phyloP scores from a whole-genome alignment of 2,888 invertebrate genomes.

The Apoderus coryli region DNA sequence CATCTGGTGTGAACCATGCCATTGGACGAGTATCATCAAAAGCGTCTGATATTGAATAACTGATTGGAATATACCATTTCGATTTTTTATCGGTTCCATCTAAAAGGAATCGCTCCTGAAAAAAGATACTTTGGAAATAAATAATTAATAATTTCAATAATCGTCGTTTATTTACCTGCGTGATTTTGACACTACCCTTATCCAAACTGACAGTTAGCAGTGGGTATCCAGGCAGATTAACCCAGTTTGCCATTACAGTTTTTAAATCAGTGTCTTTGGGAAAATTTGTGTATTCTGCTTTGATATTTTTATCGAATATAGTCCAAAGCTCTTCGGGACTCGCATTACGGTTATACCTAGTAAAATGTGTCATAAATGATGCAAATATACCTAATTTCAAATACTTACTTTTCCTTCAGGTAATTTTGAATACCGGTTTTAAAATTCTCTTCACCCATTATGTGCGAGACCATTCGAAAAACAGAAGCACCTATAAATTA shows the following conservation, averaged over 20 bases:
- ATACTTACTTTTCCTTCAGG: conserved; percentile 7
- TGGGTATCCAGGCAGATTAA: conserved; percentile 17
- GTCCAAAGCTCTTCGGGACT: conserved; percentile 14
- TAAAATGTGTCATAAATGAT: conserved; percentile 5
- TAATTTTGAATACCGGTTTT: conserved; percentile 13
- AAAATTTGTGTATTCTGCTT: conserved; percentile 18
- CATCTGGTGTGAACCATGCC: conserved; percentile 33
- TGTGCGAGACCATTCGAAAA: conserved; percentile 13
- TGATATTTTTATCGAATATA: conserved; percentile 22
- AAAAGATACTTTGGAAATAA: too few species aligned
- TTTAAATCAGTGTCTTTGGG: conserved; percentile 10
- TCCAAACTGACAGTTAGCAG: conserved; percentile 22
- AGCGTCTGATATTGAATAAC: conserved; percentile 30
- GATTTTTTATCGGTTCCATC: conserved; percentile 6
- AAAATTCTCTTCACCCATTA: conserved; percentile 12
- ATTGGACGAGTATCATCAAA: conserved; percentile 36
- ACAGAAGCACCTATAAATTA: conserved; percentile 14
- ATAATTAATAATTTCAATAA: too few species aligned
- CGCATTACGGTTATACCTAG: too few species aligned
- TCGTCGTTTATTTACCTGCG: conserved; percentile 20
- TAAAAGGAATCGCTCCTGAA: conserved; percentile 14
- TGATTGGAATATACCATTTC: conserved; percentile 41
- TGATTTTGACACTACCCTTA: conserved; percentile 15
- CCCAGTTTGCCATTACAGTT: conserved; percentile 17
- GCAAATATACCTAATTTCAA: neutral